phyloP scores from a whole-genome alignment of 2,888 invertebrate genomes.

The Epirrhoe alternata region DNA sequence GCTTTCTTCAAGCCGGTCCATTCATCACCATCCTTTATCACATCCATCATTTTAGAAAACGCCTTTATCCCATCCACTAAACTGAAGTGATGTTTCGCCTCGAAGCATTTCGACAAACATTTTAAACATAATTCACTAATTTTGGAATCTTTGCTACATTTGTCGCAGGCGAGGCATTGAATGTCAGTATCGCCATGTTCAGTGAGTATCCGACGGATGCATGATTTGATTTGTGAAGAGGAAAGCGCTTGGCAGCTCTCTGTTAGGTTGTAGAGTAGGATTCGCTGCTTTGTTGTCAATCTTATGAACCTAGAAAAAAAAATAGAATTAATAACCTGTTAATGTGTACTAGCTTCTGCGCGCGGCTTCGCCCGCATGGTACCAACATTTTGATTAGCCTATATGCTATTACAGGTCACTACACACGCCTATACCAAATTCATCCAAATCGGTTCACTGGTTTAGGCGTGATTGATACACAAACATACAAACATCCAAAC shows the following conservation, averaged over 20 bases:
- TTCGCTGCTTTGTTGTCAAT: slow-evolving; percentile 67
- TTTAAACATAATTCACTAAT: slow-evolving; percentile 68
- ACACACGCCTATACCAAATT: no score
- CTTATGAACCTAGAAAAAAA: slow-evolving; percentile 61
- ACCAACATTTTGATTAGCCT: no score
- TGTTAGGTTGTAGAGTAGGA: slow-evolving; percentile 74
- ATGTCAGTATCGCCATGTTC: slow-evolving; percentile 71
- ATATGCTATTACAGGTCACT: no score
- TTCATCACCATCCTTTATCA: slow-evolving; percentile 68
- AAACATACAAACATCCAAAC: no score
- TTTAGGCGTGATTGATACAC: no score
- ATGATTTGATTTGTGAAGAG: slow-evolving; percentile 68
- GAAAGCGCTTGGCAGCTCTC: slow-evolving; percentile 61
- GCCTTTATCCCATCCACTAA: slow-evolving; percentile 74
- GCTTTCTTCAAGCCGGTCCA: slow-evolving; percentile 71
- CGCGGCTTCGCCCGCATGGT: no score
- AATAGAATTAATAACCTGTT: no score
- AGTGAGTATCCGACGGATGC: slow-evolving; percentile 70
- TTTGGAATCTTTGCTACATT: slow-evolving; percentile 62
- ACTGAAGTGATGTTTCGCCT: slow-evolving; percentile 65
- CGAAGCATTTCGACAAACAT: slow-evolving; percentile 69
- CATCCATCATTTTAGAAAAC: slow-evolving; percentile 67
- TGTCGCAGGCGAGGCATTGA: slow-evolving; percentile 54
- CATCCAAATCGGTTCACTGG: no score
- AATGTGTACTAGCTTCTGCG: no score